A percentile compares a stretch with the other conserved stretches of the same genome.
These are phyloP conservation scores for Pristis pectinata DNA, from an alignment of 2,797 vertebrate genomes.

Conservation along the genomic window DNA sequence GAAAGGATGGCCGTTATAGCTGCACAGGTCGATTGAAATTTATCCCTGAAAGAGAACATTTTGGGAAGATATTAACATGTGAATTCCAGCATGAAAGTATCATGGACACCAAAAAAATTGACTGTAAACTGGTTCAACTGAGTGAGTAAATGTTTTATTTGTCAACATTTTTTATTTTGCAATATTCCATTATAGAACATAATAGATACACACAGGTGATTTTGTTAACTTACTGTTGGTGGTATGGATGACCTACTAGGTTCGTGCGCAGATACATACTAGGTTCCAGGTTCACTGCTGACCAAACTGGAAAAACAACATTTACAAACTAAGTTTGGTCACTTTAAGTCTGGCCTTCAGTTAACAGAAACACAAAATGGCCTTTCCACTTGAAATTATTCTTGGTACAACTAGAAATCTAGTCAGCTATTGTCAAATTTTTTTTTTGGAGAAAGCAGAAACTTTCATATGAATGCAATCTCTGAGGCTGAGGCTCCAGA, in stretches of 20 bases:
- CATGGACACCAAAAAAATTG: background rate
- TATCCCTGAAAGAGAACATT: background rate
- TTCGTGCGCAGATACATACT: background rate
- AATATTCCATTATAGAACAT: background rate
- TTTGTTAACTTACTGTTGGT: background rate
- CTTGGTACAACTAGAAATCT: background rate
- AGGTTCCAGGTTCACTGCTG: background rate
- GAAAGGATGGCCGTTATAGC: background rate
- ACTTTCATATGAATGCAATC: background rate
- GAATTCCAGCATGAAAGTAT: conserved; percentile 1
- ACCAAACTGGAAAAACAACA: background rate
- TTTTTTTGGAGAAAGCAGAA: background rate
- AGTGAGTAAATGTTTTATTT: background rate
- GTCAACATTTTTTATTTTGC: background rate
- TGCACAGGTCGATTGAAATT: background rate
- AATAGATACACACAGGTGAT: too few species aligned
- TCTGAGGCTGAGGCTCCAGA: background rate
- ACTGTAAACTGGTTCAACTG: background rate
- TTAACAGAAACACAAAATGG: background rate
- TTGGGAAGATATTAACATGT: background rate
- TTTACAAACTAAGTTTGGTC: background rate
- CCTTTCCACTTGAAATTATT: background rate
- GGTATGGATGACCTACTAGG: background rate
- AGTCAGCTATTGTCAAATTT: background rate
- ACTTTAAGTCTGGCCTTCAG: background rate